phyloP scores from a whole-genome alignment of 1,140 invertebrate genomes.

The Scaptomyza graminum region DNA sequence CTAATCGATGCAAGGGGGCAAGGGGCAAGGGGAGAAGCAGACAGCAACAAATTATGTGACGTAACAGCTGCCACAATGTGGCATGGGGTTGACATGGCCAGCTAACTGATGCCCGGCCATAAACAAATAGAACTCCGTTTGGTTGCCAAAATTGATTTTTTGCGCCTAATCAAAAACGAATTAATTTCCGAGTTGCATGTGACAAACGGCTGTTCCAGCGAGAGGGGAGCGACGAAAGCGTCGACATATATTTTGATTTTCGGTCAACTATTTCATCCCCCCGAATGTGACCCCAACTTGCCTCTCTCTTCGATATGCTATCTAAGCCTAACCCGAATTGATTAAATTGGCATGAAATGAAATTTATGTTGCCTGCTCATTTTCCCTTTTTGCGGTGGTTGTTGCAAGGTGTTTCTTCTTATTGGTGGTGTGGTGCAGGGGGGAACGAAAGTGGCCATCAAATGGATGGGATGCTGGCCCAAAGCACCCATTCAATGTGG shows the following conservation, averaged over 20 bases:
- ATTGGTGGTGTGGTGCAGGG: slow-evolving; percentile 49
- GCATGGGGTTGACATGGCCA: slow-evolving; percentile 2
- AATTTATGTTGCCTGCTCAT: slow-evolving; percentile 71
- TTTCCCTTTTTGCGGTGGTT: slow-evolving; percentile 55
- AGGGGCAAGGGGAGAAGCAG: slow-evolving; percentile 23
- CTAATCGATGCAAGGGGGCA: slow-evolving; percentile 49
- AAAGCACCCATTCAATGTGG: slow-evolving; percentile 13
- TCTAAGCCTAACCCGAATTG: slow-evolving; percentile 68
- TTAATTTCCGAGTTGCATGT: slow-evolving; percentile 76
- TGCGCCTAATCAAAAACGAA: slow-evolving; percentile 82
- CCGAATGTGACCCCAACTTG: not conserved
- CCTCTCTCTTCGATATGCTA: slow-evolving; percentile 9
- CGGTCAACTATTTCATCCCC: slow-evolving; percentile 2
- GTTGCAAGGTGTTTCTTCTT: slow-evolving; percentile 69
- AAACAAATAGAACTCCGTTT: slow-evolving; percentile 73
- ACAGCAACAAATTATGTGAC: slow-evolving; percentile 78
- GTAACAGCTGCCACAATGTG: slow-evolving; percentile 60
- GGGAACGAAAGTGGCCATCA: slow-evolving; percentile 1
- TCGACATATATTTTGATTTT: slow-evolving; percentile 48
- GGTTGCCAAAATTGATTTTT: slow-evolving; percentile 80
- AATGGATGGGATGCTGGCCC: slow-evolving; percentile 5
- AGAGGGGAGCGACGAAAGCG: not conserved
- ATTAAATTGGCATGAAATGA: slow-evolving; percentile 81
- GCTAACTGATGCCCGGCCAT: slow-evolving; percentile 73
- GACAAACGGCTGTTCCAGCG: slow-evolving; percentile 58